phyloP scores from a whole-genome alignment of 2,888 invertebrate genomes.

The Drosophila kuntzei region DNA sequence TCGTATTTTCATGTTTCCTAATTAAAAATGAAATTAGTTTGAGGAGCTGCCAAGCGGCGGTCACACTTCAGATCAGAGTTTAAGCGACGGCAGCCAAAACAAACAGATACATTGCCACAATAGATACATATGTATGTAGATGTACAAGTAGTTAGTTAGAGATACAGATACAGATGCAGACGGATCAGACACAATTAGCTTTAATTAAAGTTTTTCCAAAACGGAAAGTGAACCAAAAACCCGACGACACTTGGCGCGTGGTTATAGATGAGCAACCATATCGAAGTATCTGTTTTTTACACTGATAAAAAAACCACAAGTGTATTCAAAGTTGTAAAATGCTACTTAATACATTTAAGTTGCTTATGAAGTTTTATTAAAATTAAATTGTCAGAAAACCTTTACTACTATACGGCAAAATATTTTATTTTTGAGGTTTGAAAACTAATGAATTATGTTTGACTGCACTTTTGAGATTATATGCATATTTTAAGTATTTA shows the following conservation, averaged over 20 bases:
- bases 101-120: conserved; percentile 33
- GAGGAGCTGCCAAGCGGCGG: conserved; percentile 18
- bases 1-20: conserved; percentile 63
- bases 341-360: too few relatives aligned
- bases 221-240: conserved; percentile 68
- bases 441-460: not conserved
- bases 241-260: conserved; percentile 73
- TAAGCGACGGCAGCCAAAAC: conserved; percentile 60
- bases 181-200: conserved; percentile 64
- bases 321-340: too few relatives aligned
- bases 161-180: conserved; percentile 21
- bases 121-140: conserved; percentile 7
- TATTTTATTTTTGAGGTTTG: not conserved
- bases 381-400: not conserved
- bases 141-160: conserved; percentile 11
- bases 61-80: conserved; percentile 51
- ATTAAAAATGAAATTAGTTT: conserved; percentile 53
- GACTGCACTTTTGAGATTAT: too few relatives aligned
- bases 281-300: conserved; percentile 31
- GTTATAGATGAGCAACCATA: conserved; percentile 66
- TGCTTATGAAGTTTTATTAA: not conserved
- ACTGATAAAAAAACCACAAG: conserved; percentile 35
- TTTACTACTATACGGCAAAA: not conserved
- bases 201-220: conserved; percentile 73
- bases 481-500: too few relatives aligned